phyloP scores from a whole-genome alignment of 2,113 vertebrate genomes.

The Hippocampus zosterae region DNA sequence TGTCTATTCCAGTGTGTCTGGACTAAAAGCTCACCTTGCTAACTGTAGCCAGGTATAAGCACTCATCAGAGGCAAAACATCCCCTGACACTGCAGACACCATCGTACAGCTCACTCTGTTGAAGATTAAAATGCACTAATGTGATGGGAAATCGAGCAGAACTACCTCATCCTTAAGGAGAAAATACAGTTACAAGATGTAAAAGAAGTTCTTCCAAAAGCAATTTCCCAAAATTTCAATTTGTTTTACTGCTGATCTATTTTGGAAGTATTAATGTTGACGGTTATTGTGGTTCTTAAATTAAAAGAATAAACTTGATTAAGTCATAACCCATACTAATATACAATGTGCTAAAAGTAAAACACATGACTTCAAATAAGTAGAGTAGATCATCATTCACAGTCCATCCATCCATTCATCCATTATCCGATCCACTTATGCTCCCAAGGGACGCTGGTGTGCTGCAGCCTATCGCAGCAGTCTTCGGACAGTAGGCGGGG shows the following conservation, averaged over 20 bases:
- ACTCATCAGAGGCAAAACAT: slow-evolving; percentile 9
- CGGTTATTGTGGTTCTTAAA: neutral
- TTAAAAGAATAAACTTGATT: neutral
- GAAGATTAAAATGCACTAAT: neutral
- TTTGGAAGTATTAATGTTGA: neutral
- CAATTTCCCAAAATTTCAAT: no score
- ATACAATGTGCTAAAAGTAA: neutral
- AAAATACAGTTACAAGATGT: neutral
- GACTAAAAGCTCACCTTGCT: slow-evolving; percentile 93
- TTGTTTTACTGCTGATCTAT: neutral
- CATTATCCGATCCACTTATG: no score
- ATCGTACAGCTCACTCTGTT: neutral
- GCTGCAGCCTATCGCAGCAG: no score
- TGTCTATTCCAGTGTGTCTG: slow-evolving; percentile 96
- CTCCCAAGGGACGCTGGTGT: no score
- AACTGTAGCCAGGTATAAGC: slow-evolving; percentile 91
- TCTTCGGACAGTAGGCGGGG: no score
- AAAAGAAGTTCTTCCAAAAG: neutral
- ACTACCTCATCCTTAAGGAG: neutral
- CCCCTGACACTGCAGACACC: neutral
- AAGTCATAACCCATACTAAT: neutral
- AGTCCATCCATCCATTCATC: no score
- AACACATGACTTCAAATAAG: no score
- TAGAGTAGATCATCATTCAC: no score
- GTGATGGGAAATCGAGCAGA: neutral